These are phyloP conservation scores for Vandiemenella viatica DNA, from an alignment of 2,888 invertebrate species.

Conservation along the genomic window DNA sequence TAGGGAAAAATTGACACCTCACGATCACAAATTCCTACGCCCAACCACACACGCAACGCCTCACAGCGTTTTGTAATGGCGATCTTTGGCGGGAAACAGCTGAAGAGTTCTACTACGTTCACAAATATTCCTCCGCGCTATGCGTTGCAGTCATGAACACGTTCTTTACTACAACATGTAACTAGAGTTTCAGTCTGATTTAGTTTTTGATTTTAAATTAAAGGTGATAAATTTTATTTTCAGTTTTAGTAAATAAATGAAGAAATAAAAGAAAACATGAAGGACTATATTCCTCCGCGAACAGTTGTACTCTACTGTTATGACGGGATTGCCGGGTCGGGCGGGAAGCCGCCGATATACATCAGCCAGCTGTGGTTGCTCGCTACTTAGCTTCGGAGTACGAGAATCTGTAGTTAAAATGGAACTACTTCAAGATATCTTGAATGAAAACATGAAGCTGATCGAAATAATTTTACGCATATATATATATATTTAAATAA, in stretches of 20 bases:
- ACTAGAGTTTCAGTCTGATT: too few species aligned
- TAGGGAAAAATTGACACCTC: constrained; percentile 17
- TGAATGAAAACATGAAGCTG: too few species aligned
- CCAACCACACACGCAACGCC: constrained; percentile 31
- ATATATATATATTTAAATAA: too few species aligned
- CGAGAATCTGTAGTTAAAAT: neutral
- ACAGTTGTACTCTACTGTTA: neutral
- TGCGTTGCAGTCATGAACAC: constrained; percentile 8
- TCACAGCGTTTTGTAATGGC: constrained; percentile 43
- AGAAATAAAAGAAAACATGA: constrained; percentile 1
- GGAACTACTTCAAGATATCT: too few species aligned
- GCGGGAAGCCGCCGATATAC: neutral
- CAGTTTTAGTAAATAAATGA: too few species aligned
- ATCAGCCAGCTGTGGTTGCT: neutral
- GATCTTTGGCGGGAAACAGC: constrained; percentile 55
- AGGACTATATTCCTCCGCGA: neutral
- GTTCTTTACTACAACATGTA: too few species aligned
- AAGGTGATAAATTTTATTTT: too few species aligned
- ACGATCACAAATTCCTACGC: constrained; percentile 18
- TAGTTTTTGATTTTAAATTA: too few species aligned
- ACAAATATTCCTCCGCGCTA: constrained; percentile 22
- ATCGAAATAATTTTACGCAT: too few species aligned
- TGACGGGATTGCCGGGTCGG: neutral
- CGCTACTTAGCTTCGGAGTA: neutral
- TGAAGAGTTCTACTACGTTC: constrained; percentile 33